Evolutionary conservation across 2,797 vertebrate genomes (phyloP).

Genomic region (Picus viridis): DNA sequence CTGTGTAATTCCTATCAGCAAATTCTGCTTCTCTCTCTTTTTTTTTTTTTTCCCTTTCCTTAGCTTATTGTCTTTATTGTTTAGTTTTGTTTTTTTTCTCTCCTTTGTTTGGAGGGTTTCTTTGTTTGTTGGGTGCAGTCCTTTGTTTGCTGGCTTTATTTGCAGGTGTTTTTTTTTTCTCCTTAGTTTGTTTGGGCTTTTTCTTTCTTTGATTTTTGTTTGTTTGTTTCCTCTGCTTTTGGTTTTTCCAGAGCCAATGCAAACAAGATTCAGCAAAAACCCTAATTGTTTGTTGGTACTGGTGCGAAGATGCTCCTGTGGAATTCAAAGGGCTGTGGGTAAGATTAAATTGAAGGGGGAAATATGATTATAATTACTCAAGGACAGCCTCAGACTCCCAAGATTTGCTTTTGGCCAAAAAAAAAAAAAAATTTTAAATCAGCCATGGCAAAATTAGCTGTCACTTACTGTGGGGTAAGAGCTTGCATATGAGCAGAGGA

Average conservation of each 20-base stretch:
- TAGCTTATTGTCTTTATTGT: too few species aligned
- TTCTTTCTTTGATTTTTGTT: too few species aligned
- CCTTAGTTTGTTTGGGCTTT: too few species aligned
- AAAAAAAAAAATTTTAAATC: not conserved
- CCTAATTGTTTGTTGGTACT: not conserved
- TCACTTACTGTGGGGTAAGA: not conserved
- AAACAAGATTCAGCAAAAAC: not conserved
- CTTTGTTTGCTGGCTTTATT: too few species aligned
- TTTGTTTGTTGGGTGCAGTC: too few species aligned
- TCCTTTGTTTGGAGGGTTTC: too few species aligned
- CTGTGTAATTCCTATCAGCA: not conserved
- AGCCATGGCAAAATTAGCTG: not conserved
- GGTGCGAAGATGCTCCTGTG: not conserved
- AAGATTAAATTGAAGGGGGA: not conserved
- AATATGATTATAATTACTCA: not conserved
- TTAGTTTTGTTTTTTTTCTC: too few species aligned
- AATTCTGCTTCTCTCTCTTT: not conserved
- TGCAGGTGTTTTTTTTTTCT: too few species aligned
- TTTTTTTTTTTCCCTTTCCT: too few species aligned
- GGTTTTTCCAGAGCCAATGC: not conserved
- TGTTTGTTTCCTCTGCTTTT: not conserved
- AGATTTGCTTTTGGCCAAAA: not conserved
- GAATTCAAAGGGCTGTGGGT: not conserved
- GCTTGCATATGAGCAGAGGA: not conserved
- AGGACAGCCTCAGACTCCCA: not conserved